Evolutionary conservation across 1,140 invertebrate species (phyloP), one percentile per base, ranked within the genome.

Genomic region (Drosophila lowei): DNA sequence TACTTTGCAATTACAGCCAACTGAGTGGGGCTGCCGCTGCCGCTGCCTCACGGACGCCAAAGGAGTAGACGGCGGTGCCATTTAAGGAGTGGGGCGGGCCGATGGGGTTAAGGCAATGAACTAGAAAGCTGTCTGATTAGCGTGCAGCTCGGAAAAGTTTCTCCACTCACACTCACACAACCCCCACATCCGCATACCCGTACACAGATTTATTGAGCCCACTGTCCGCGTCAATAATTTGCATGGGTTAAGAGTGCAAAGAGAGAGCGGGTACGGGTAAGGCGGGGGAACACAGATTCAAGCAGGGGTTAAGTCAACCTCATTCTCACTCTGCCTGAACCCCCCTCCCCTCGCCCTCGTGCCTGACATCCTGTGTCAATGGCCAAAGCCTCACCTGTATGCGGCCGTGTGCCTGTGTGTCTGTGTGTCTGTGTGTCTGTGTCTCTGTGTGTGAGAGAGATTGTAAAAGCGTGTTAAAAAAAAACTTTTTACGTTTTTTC

Each of bases 111-210:
- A 86, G 65, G 83, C 81, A 86, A 86, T 86, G 81, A 86, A 86
- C 81, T 86, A 86, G 81, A 86, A 86, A 86, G 83, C 83, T 86
- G 81, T 81, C 81, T 86, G 81, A 86, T 86, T 86, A 86, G 81
- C 81, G 81, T 79, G 49, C 67, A 66, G 73, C 79, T 70, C 76
- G 64, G 34, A 65, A 86, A 86, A 86, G 65, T 86, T 85, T 76
- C 73, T 66, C 61, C 67, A 77, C 72, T 38, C 21, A 55, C 64
- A 55, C 57, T 71, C 41, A 61, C 53, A 61, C 48, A 42, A 59
- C 9, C 34, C 34, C 34, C 4, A 0, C 11, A 38, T 3, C 11
- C 34, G 11, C 34, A 34, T 34, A 34, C 30, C 30, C 34, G 34
- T 13, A 62, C 49, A 59, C 55, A 74, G 81, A 85, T 85, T 85